Percentiles rank a stretch among this genome's conserved stretches.
phyloP scores from a whole-genome alignment of 2,888 invertebrate species.

The Oscheius sp. region DNA sequence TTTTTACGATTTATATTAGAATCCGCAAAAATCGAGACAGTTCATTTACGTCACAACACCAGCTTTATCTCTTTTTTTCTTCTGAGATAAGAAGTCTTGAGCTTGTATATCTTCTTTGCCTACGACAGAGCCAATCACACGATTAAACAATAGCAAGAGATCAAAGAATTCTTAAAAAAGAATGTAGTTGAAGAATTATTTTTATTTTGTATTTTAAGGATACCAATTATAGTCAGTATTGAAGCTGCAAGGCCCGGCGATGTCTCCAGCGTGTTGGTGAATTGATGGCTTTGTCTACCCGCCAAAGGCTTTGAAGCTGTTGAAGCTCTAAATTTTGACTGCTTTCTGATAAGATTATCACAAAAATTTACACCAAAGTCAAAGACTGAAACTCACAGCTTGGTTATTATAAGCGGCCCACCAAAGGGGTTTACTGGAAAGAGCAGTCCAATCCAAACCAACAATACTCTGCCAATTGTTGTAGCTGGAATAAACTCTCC shows the following conservation, averaged over 20 bases:
- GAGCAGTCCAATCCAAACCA: constrained; percentile 39
- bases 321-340: constrained; percentile 12
- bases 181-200: too few species aligned
- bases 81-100: too few species aligned
- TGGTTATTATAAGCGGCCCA: constrained; percentile 44
- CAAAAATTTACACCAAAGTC: too few species aligned
- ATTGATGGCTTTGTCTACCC: constrained; percentile 38
- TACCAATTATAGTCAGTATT: constrained; percentile 28
- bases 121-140: too few species aligned
- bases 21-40: too few species aligned
- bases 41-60: too few species aligned
- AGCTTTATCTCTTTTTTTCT: too few species aligned
- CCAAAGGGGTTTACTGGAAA: constrained; percentile 44
- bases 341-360: neutral
- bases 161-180: too few species aligned
- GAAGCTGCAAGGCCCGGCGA: constrained; percentile 30
- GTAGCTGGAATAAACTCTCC: constrained; percentile 40
- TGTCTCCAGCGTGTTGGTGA: constrained; percentile 40
- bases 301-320: constrained; percentile 33
- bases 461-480: constrained; percentile 50
- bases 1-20: too few species aligned
- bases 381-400: constrained; percentile 10
- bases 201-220: neutral
- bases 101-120: too few species aligned
- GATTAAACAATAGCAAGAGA: too few species aligned